Evolutionary conservation across 2,113 vertebrate species (phyloP).

Genomic region (Crotalus tigris): DNA sequence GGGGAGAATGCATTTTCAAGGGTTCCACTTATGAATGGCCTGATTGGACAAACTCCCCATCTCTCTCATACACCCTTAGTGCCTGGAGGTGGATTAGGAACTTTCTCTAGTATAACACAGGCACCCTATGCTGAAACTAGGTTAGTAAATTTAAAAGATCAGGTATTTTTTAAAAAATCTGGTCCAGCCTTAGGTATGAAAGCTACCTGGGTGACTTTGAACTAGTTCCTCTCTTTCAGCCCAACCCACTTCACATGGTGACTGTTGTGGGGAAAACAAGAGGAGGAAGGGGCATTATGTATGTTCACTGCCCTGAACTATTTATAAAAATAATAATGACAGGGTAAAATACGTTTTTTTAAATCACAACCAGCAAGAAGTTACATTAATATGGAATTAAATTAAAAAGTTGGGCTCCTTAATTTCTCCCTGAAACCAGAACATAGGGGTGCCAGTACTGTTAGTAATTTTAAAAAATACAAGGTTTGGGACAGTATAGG

Average conservation of each 20-base stretch:
- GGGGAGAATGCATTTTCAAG: conserved; percentile 80
- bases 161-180: neutral
- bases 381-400: neutral
- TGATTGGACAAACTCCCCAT: conserved; percentile 77
- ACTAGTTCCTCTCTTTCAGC: neutral
- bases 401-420: neutral
- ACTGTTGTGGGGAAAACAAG: neutral
- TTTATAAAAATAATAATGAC: neutral
- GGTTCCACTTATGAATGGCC: conserved; percentile 86
- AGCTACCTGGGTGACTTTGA: neutral
- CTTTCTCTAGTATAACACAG: conserved; percentile 79
- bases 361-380: neutral
- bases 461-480: neutral
- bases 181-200: neutral
- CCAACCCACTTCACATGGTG: neutral
- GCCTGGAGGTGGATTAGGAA: conserved; percentile 67
- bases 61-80: conserved; percentile 72
- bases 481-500: neutral
- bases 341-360: neutral
- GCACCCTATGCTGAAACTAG: conserved; percentile 72
- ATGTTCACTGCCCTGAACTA: neutral
- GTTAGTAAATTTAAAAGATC: conserved; percentile 47
- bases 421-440: neutral
- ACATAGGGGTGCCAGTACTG: neutral
- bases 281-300: neutral